Conservation (phyloP, 1,140 invertebrate genomes). For the Zaprionus kolodkinae region DNA sequence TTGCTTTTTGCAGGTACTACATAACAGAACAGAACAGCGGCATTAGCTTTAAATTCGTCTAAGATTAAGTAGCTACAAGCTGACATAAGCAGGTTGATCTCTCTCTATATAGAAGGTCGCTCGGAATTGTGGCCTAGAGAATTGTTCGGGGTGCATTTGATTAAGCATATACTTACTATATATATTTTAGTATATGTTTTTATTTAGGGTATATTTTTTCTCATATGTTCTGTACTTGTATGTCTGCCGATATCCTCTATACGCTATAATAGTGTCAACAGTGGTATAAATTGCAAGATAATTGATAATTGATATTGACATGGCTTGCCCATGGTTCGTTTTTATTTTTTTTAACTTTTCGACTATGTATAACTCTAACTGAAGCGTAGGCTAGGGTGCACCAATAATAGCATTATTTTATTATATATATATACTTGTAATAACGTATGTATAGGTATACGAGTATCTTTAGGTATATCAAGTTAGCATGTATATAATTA, state of each 20-base stretch:
- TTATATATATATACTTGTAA: slow-evolving; percentile 16
- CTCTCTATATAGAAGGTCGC: slow-evolving; percentile 57
- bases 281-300: slow-evolving; percentile 71
- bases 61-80: slow-evolving; percentile 71
- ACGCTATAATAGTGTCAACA: slow-evolving; percentile 64
- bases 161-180: slow-evolving; percentile 28
- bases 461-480: slow-evolving; percentile 35
- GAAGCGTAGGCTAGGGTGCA: slow-evolving; percentile 68
- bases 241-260: slow-evolving; percentile 25
- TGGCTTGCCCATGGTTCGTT: slow-evolving; percentile 29
- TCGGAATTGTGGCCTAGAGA: slow-evolving; percentile 30
- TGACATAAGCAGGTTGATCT: slow-evolving; percentile 53
- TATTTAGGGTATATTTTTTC: slow-evolving; percentile 40
- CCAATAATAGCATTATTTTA: slow-evolving; percentile 57
- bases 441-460: slow-evolving; percentile 23
- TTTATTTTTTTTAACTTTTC: slow-evolving; percentile 23
- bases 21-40: slow-evolving; percentile 5
- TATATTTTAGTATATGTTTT: slow-evolving; percentile 52
- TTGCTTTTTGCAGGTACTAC: slow-evolving; percentile 27
- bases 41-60: slow-evolving; percentile 72
- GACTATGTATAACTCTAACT: slow-evolving; percentile 57
- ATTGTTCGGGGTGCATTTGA: slow-evolving; percentile 58
- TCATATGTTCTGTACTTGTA: slow-evolving; percentile 27
- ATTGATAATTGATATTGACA: slow-evolving; percentile 56
- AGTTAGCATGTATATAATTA: slow-evolving; percentile 51